These are phyloP conservation scores for Coregonus ussuriensis DNA, from an alignment of 2,797 vertebrate species.

Conservation along the genomic window DNA sequence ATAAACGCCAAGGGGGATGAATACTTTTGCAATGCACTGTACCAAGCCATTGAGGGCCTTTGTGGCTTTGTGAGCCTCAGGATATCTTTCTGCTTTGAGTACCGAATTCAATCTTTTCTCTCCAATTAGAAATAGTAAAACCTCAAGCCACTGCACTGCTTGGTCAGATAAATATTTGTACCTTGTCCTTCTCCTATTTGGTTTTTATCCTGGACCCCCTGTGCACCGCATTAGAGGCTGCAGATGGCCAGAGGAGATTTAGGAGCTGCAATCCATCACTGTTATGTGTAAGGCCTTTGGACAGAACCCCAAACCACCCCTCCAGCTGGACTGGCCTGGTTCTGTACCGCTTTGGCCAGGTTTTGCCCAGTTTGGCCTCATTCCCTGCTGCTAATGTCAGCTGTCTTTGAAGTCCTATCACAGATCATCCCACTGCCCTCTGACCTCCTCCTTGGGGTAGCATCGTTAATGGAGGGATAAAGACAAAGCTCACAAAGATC, in stretches of 20 bases:
- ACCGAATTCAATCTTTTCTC: conserved; percentile 68
- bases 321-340: conserved; percentile 56
- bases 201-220: conserved; percentile 66
- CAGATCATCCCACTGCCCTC: conserved; percentile 19
- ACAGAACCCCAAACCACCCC: conserved; percentile 59
- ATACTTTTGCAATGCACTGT: too few species aligned
- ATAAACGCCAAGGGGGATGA: too few species aligned
- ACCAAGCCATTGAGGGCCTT: conserved; percentile 60
- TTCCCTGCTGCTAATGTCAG: conserved; percentile 27
- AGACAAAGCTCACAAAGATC: conserved; percentile 33
- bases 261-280: conserved; percentile 73
- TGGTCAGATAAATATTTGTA: conserved; percentile 71
- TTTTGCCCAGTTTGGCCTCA: conserved; percentile 53
- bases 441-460: background rate
- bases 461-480: conserved; percentile 24
- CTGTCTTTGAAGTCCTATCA: conserved; percentile 36
- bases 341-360: conserved; percentile 38
- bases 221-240: conserved; percentile 73
- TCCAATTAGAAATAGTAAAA: conserved; percentile 71
- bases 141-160: conserved; percentile 48
- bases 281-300: conserved; percentile 65
- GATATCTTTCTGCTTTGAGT: conserved; percentile 65
- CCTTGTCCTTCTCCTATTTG: conserved; percentile 72
- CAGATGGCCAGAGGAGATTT: conserved; percentile 76
- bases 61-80: conserved; percentile 61